phyloP scores from a whole-genome alignment of 1,140 invertebrate genomes.

The Monochamus saltuarius region DNA sequence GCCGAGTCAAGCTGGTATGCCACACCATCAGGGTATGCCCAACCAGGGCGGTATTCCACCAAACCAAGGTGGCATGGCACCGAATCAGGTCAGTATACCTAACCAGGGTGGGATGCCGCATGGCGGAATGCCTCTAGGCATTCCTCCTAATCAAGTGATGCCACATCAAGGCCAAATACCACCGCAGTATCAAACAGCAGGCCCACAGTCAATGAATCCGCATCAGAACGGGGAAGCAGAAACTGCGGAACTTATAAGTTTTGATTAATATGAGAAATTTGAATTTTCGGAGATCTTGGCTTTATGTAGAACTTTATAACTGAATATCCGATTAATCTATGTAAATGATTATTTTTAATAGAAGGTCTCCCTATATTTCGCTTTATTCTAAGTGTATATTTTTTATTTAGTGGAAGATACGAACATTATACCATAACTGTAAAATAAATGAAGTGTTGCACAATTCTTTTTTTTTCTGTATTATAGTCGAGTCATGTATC shows the following conservation, averaged over 20 bases:
- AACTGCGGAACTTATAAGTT: constrained; percentile 71
- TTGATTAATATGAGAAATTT: constrained; percentile 59
- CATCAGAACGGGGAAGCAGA: constrained; percentile 50
- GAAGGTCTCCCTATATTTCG: too few species aligned
- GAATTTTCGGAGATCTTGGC: too few species aligned
- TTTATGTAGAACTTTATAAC: too few species aligned
- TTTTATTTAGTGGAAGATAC: not conserved
- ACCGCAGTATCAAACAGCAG: constrained; percentile 34
- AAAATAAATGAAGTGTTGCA: too few species aligned
- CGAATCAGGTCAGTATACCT: constrained; percentile 25
- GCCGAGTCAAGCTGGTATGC: constrained; percentile 16
- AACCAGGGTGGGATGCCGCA: constrained; percentile 36
- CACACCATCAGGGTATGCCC: constrained; percentile 29
- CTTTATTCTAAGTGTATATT: too few species aligned
- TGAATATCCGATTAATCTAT: too few species aligned
- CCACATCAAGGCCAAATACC: constrained; percentile 11
- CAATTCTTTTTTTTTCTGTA: too few species aligned
- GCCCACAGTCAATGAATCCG: constrained; percentile 29
- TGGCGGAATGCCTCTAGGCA: too few species aligned
- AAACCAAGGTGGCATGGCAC: constrained; percentile 35
- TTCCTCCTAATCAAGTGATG: not conserved
- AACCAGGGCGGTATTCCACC: constrained; percentile 37
- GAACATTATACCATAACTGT: not conserved
- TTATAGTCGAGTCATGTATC: too few species aligned
- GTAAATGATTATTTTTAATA: too few species aligned